Base-by-base conservation (phyloP, 2,113 vertebrate genomes). In the Microtus montanus region DNA sequence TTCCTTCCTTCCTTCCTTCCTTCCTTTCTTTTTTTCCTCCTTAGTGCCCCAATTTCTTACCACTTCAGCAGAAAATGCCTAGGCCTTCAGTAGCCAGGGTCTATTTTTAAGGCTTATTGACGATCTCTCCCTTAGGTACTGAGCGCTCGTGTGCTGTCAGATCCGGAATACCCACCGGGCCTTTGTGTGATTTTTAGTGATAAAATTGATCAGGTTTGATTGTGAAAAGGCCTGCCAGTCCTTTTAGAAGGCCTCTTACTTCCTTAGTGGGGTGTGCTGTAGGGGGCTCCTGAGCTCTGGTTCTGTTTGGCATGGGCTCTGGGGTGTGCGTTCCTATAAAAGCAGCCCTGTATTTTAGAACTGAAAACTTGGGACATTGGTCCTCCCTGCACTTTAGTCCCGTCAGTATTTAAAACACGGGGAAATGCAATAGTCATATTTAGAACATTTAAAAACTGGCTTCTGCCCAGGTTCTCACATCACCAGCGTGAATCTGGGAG, bases 381-480 rank as follows among this genome's bases (percentile, higher is more conserved):
- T 97, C 94, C 92, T 77, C 93, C 74, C 95, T 94, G 78, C 87
- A 44, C 54, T 92, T 75, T 95, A 93, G 93, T 82, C 54, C 82
- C 96, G 96, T 92, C 54, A 47, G 33, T 95, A 87, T 96, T 97
- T 97, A 92, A 95, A 91, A 95, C 54, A 93, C 87, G 92, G 24
- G 91, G 94, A 96, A 91, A 91, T 63, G 49, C 96, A 90, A 95
- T 90, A 95, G 54, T 87, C 95, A 96, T 68, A 87, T 88, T 89
- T 33, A 52, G 91, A 96, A 92, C 96, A 96, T 97, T 96, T 97
- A 80, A 80, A 93, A 96, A 89, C 24, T 89, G 89, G 96, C 91
- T 96, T 14, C 93, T 73, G 49, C 87, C 19, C 91, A 87, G 66
- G 30, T 91, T 58, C 35, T 94, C 70, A 41, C 47, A 41, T 93